Base-by-base conservation (phyloP, 2,888 invertebrate genomes). In the Diabrotica balteata region DNA sequence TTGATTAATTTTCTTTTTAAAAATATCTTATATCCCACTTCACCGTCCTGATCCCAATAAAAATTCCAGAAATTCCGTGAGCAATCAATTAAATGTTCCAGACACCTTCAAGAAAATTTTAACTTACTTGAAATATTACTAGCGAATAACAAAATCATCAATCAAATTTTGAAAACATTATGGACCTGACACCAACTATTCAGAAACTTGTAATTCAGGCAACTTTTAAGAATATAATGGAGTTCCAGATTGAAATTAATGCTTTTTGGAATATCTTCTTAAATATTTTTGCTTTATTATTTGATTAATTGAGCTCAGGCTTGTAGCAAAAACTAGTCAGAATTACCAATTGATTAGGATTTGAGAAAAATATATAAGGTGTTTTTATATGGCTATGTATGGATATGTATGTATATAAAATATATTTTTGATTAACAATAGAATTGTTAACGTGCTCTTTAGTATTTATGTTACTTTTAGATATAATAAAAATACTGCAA, bases 221-320 rank as follows among this genome's bases (percentile, higher is more conserved):
- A 58, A 64, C 32, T 64, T 64, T 64, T 64, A 64, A 64, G 63
- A 64, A 64, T 64, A 59, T 64, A 64, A 64, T 64, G 64, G 64
- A 58, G 51, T 57, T 64, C 46, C 32, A 58, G 64, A 64, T 64
- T 58, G 58, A 64, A 52, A 64, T 64, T 64, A 59, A 64, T 64
- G 64, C 52, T 64, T 55, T 58, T 8, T 7, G 58, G n/a, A 44
- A 57, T 47, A 57, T 44, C 11, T 42, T 54, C 42, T 10, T 45
- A 57, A 17, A 42, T 17, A 57, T 44, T 57, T 57, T 57, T 17
- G 11, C 45, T 45, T 57, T 57, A 57, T 57, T 57, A 57, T 57
- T 57, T 57, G 55, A 57, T 57, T 17, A 57, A 57, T 57, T 43
- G 43, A 54, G 54, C 7, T 32, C 22, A 52, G 8, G 32, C 32